Conservation (phyloP, 2,888 invertebrate species). For the Brachycybe producta region DNA sequence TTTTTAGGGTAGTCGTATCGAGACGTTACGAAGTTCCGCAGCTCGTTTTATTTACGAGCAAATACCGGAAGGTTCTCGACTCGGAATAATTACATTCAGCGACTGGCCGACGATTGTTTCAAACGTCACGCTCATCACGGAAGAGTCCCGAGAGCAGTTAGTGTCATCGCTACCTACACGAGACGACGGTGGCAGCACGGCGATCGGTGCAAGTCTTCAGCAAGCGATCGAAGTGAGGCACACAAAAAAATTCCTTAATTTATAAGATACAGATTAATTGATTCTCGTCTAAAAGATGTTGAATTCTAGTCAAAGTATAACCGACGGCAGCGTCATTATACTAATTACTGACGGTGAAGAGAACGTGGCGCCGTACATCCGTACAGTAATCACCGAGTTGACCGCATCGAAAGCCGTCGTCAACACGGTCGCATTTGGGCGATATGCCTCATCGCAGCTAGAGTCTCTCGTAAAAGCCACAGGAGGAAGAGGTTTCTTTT, state of each 20-base stretch:
- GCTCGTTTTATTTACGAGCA: conserved; percentile 25
- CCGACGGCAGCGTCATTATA: conserved; percentile 16
- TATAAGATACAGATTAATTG: not conserved
- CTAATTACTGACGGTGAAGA: conserved; percentile 20
- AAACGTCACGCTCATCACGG: conserved; percentile 14
- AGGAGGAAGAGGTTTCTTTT: conserved; percentile 22
- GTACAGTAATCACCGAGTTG: conserved; percentile 22
- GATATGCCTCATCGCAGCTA: conserved; percentile 16
- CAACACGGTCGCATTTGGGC: conserved; percentile 22
- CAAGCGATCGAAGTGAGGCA: conserved; percentile 14
- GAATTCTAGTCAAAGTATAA: conserved; percentile 5
- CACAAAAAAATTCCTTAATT: not conserved
- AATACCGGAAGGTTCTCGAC: conserved; percentile 22
- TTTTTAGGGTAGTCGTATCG: conserved; percentile 32
- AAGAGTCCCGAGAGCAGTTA: conserved; percentile 17
- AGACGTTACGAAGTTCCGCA: conserved; percentile 24
- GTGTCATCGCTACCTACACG: conserved; percentile 21
- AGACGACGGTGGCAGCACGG: conserved; percentile 23
- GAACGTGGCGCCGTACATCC: conserved; percentile 21
- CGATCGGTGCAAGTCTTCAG: conserved; percentile 15
- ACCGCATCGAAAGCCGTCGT: conserved; percentile 23
- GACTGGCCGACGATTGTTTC: conserved; percentile 7
- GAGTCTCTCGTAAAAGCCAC: conserved; percentile 21
- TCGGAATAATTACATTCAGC: conserved; percentile 27
- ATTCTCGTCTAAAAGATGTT: too few species aligned